Percentiles rank a stretch among this genome's conserved stretches.
Conservation (phyloP, 2,797 vertebrate species). For the Saxicola maurus region DNA sequence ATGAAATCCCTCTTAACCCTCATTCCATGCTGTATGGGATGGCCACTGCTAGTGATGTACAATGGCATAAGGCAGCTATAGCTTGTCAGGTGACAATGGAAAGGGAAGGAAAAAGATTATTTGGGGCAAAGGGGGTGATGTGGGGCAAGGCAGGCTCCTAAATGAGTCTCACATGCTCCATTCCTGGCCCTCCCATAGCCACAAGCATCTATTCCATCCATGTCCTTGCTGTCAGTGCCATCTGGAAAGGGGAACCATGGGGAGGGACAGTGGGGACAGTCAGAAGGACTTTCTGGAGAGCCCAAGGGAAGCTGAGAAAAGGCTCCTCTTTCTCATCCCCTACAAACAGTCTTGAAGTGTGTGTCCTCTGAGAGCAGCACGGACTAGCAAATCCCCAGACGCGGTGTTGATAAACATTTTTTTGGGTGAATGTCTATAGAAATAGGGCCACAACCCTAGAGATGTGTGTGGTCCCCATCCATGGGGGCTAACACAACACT, state of each 20-base stretch:
- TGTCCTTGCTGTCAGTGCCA: rapidly evolving
- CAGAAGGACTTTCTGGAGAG: background rate
- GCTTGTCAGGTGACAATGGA: background rate
- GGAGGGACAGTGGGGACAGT: rapidly evolving
- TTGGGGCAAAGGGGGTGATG: background rate
- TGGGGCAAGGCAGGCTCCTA: background rate
- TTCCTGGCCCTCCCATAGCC: background rate
- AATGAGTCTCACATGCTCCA: background rate
- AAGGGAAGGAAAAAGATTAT: background rate
- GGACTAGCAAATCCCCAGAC: background rate
- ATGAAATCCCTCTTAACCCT: background rate
- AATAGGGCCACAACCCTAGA: rapidly evolving
- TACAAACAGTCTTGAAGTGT: background rate
- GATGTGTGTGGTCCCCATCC: background rate
- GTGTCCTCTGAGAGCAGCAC: background rate
- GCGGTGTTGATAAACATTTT: background rate
- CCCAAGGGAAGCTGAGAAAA: rapidly evolving
- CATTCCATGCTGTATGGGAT: background rate
- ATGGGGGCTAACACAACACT: rapidly evolving
- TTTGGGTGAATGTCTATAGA: background rate
- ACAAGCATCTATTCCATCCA: background rate
- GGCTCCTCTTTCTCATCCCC: background rate
- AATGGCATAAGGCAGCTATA: background rate
- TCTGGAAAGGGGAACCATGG: background rate
- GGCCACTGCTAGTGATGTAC: background rate